Evolutionary conservation across 2,888 invertebrate genomes (phyloP).

Genomic region (Hemaris fuciformis): DNA sequence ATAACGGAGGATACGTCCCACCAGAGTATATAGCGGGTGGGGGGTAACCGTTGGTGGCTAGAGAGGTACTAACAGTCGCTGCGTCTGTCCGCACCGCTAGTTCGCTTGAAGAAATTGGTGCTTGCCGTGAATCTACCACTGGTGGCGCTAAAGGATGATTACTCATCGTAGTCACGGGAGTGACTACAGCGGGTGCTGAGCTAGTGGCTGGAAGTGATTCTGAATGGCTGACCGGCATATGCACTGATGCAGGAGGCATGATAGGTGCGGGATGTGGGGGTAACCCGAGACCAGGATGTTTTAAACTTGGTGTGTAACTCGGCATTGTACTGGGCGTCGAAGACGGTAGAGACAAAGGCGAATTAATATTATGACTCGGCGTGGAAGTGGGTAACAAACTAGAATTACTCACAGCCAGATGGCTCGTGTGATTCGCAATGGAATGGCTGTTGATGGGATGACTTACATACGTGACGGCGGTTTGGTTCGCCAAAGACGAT

Average conservation of each 20-base stretch:
- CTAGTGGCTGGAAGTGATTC: conserved; percentile 49
- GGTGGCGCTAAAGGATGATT: conserved; percentile 60
- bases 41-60: conserved; percentile 81
- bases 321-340: conserved; percentile 58
- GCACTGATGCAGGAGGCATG: conserved; percentile 50
- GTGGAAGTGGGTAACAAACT: conserved; percentile 51
- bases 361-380: conserved; percentile 53
- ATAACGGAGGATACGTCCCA: conserved; percentile 83
- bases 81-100: conserved; percentile 71
- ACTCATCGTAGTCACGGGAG: conserved; percentile 52
- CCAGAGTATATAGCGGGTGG: conserved; percentile 88
- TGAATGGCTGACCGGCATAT: conserved; percentile 52
- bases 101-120: conserved; percentile 68
- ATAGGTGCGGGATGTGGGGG: conserved; percentile 45
- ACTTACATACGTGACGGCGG: conserved; percentile 63
- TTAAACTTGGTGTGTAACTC: conserved; percentile 59
- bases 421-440: conserved; percentile 60
- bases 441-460: conserved; percentile 67
- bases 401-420: conserved; percentile 52
- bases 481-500: conserved; percentile 65
- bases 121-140: conserved; percentile 64
- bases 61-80: conserved; percentile 82
- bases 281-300: conserved; percentile 59
- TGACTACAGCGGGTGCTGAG: conserved; percentile 47
- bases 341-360: conserved; percentile 49